Conservation (phyloP, 1,140 invertebrate genomes). For the Aphelinus certus region DNA sequence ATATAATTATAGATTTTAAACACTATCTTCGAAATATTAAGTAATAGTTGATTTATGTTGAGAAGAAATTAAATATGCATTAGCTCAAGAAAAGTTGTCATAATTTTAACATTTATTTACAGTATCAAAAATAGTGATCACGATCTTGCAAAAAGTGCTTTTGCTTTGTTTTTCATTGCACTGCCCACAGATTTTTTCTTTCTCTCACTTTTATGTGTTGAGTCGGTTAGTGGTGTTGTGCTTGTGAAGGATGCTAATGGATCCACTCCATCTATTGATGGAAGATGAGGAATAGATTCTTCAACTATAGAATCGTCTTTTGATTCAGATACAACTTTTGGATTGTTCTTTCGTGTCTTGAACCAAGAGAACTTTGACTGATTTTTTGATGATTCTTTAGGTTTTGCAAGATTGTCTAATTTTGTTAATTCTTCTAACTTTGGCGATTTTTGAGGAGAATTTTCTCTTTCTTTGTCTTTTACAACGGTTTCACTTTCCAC, state of each 20-base stretch:
- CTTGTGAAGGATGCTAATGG: constrained; percentile 21
- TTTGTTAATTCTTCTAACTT: neutral
- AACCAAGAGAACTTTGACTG: neutral
- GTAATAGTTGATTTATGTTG: no score
- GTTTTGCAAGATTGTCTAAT: neutral
- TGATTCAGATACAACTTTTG: neutral
- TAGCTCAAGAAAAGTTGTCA: neutral
- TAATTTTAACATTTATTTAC: neutral
- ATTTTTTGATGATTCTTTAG: neutral
- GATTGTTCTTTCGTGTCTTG: neutral
- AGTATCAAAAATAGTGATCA: constrained; percentile 6
- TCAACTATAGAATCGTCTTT: neutral
- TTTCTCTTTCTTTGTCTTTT: no score
- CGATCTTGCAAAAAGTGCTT: constrained; percentile 40
- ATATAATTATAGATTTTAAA: constrained; percentile 6
- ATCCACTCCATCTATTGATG: constrained; percentile 43
- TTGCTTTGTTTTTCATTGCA: constrained; percentile 38
- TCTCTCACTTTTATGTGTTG: constrained; percentile 29
- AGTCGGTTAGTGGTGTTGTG: no score
- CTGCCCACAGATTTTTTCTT: constrained; percentile 35
- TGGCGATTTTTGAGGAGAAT: neutral
- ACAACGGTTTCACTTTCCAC: no score
- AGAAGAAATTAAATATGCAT: neutral
- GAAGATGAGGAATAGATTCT: constrained; percentile 33
- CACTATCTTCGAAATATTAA: neutral